Evolutionary conservation across 2,797 vertebrate species (phyloP).

Genomic region (Chromis chromis): DNA sequence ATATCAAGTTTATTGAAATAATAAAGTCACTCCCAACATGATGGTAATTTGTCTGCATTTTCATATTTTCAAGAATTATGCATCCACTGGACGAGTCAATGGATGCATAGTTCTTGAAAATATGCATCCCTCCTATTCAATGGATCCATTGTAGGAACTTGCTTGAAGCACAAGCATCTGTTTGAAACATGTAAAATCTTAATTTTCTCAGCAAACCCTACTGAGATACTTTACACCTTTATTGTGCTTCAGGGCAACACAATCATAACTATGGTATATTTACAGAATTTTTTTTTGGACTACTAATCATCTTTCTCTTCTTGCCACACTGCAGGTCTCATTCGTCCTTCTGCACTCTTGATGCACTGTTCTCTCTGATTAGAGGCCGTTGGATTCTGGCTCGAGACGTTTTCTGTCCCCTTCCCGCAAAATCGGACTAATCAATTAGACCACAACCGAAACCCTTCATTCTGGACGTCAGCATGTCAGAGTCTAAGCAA

Average conservation of each 20-base stretch:
- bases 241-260: neutral
- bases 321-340: conserved; percentile 15
- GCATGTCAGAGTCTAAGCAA: conserved; percentile 54
- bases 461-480: conserved; percentile 68
- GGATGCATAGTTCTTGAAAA: no score
- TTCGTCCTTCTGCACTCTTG: conserved; percentile 45
- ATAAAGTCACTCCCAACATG: neutral
- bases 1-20: neutral
- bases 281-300: neutral
- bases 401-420: conserved; percentile 49
- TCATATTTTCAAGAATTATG: neutral
- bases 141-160: no score
- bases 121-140: no score
- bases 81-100: no score
- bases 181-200: neutral
- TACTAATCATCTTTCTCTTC: neutral
- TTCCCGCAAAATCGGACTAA: conserved; percentile 40
- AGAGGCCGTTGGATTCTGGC: conserved; percentile 59
- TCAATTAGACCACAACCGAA: conserved; percentile 61
- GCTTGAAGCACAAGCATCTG: neutral
- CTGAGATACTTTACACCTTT: no score
- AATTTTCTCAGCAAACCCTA: no score
- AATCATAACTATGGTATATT: neutral
- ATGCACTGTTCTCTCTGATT: conserved; percentile 64
- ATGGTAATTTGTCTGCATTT: neutral